A percentile compares a stretch with the other conserved stretches of the same genome.
phyloP scores from a whole-genome alignment of 2,888 invertebrate genomes.

The Diarsia rubi region DNA sequence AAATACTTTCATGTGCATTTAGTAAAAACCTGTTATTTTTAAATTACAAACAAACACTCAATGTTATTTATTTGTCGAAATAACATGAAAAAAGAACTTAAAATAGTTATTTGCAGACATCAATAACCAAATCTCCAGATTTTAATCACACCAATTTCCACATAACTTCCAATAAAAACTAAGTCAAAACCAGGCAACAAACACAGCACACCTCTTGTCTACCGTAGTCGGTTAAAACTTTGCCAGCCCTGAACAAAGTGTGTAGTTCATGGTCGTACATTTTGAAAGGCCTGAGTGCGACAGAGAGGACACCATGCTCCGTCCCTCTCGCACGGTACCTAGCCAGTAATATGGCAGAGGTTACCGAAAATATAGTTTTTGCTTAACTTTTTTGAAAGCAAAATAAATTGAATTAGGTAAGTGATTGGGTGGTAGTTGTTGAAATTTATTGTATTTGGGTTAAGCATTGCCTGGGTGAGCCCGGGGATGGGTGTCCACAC shows the following conservation, averaged over 20 bases:
- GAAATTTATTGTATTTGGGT: background rate
- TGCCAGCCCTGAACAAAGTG: slow-evolving; percentile 58
- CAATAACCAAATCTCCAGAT: background rate
- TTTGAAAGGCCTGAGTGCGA: slow-evolving; percentile 55
- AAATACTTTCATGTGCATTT: too few species aligned
- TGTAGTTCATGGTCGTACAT: slow-evolving; percentile 63
- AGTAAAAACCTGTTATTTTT: too few species aligned
- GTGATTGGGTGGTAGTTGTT: background rate
- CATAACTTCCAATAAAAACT: background rate
- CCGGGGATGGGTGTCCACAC: too few species aligned
- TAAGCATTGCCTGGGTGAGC: too few species aligned
- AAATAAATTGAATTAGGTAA: background rate
- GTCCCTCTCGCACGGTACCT: slow-evolving; percentile 49
- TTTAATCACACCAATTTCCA: background rate
- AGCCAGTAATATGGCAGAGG: slow-evolving; percentile 34
- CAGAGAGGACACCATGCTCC: slow-evolving; percentile 14
- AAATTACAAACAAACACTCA: too few species aligned
- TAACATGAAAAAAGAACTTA: too few species aligned
- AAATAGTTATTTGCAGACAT: background rate
- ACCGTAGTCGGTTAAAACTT: slow-evolving; percentile 8
- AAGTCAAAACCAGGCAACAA: background rate
- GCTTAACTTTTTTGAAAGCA: slow-evolving; percentile 3
- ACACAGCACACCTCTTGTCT: background rate
- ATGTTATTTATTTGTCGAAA: too few species aligned
- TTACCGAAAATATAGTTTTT: slow-evolving; percentile 27